These are phyloP conservation scores for Numenius arquata DNA, from an alignment of 2,113 vertebrate species.

Conservation along the genomic window DNA sequence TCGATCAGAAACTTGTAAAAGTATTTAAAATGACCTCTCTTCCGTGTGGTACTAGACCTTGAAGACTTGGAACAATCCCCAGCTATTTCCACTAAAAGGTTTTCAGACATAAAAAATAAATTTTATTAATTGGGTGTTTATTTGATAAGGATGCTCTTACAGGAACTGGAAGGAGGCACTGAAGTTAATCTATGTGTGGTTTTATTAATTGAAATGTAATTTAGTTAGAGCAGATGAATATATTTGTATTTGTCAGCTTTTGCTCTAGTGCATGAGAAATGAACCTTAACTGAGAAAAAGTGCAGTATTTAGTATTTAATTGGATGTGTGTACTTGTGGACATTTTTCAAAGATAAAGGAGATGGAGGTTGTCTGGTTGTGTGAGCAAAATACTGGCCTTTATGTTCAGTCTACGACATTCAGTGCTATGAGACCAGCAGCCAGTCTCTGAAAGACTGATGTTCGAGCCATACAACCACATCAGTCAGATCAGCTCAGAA, in stretches of 20 bases:
- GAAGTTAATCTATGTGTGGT: not conserved
- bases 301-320: not conserved
- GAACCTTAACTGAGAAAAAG: not conserved
- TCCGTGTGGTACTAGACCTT: not conserved
- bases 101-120: constrained; percentile 4
- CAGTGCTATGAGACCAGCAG: not conserved
- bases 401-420: not conserved
- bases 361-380: not conserved
- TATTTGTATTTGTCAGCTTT: constrained; percentile 25
- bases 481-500: not conserved
- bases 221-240: not conserved
- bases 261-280: not conserved
- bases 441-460: not conserved
- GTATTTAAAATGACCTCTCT: not conserved
- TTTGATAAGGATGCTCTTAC: not conserved
- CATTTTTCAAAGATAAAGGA: not conserved
- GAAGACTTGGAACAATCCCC: not conserved
- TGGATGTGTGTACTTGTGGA: not conserved
- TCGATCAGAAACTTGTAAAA: not conserved
- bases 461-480: not conserved
- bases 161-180: not conserved
- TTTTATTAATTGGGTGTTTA: not conserved
- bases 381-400: not conserved
- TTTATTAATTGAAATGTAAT: constrained; percentile 22
- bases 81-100: not conserved